Conservation (phyloP, 2,888 invertebrate species). For the Xanthorhoe spadicearia region DNA sequence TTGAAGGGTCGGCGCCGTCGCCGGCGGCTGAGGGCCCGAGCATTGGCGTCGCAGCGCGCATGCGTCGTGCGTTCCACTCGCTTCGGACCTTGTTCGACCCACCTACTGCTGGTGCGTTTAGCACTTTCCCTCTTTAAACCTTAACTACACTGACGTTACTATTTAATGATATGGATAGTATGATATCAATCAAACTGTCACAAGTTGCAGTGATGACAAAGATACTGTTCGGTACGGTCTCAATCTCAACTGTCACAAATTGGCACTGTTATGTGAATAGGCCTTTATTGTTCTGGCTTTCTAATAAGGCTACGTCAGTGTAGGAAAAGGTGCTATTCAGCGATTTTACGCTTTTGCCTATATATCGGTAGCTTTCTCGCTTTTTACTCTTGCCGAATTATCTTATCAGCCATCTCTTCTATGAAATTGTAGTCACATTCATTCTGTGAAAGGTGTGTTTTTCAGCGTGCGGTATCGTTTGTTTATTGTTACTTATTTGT, state of each 20-base stretch:
- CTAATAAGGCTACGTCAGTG: neutral
- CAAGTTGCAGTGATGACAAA: no score
- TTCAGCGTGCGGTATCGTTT: slow-evolving; percentile 39
- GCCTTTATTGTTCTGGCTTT: neutral
- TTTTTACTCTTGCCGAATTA: slow-evolving; percentile 35
- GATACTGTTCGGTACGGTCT: neutral
- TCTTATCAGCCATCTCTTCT: slow-evolving; percentile 52
- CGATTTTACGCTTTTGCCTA: slow-evolving; percentile 28
- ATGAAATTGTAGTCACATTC: slow-evolving; percentile 49
- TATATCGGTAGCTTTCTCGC: slow-evolving; percentile 38
- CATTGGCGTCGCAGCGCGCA: slow-evolving; percentile 65
- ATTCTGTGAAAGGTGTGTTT: slow-evolving; percentile 51
- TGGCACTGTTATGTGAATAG: neutral
- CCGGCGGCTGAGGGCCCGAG: slow-evolving; percentile 41
- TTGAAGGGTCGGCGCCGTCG: slow-evolving; percentile 60
- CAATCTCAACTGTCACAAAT: neutral
- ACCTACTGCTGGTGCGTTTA: slow-evolving; percentile 63
- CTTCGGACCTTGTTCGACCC: slow-evolving; percentile 64
- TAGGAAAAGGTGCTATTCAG: slow-evolving; percentile 9
- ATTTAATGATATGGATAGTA: no score
- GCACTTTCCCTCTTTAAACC: slow-evolving; percentile 44
- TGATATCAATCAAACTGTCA: no score
- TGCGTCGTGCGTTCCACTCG: slow-evolving; percentile 73
- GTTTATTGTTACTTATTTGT: slow-evolving; percentile 40
- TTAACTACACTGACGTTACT: neutral